Conservation (phyloP, 1,140 invertebrate genomes). For the Musca domestica region DNA sequence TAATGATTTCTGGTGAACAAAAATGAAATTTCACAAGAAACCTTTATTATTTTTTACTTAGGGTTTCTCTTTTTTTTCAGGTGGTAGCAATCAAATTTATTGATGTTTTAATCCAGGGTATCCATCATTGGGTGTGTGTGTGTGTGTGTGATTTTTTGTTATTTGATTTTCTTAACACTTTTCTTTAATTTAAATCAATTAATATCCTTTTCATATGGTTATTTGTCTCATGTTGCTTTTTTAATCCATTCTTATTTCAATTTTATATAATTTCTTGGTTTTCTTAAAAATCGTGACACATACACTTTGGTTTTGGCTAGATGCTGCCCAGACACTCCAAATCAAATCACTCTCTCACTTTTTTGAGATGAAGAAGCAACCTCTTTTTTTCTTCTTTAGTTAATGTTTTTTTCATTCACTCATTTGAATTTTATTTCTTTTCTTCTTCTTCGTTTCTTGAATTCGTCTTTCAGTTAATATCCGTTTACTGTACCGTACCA, state of each 20-base stretch:
- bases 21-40: neutral
- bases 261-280: too few relatives aligned
- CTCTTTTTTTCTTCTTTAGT: too few relatives aligned
- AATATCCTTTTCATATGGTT: neutral
- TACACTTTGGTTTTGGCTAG: too few relatives aligned
- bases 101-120: neutral
- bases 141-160: neutral
- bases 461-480: neutral
- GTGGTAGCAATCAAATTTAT: neutral
- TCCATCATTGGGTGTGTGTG: neutral
- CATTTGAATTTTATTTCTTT: too few relatives aligned
- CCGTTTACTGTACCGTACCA: constrained; percentile 53
- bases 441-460: too few relatives aligned
- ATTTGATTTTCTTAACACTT: neutral
- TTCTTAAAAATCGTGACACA: too few relatives aligned
- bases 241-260: too few relatives aligned
- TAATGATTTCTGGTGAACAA: neutral
- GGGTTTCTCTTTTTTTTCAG: neutral
- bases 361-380: too few relatives aligned
- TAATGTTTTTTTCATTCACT: too few relatives aligned
- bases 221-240: neutral
- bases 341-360: too few relatives aligned
- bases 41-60: neutral
- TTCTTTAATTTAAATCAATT: too few relatives aligned
- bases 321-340: too few relatives aligned